These are phyloP conservation scores for Tychaedon coryphoeus DNA, from an alignment of 2,113 vertebrate species.

Conservation along the genomic window DNA sequence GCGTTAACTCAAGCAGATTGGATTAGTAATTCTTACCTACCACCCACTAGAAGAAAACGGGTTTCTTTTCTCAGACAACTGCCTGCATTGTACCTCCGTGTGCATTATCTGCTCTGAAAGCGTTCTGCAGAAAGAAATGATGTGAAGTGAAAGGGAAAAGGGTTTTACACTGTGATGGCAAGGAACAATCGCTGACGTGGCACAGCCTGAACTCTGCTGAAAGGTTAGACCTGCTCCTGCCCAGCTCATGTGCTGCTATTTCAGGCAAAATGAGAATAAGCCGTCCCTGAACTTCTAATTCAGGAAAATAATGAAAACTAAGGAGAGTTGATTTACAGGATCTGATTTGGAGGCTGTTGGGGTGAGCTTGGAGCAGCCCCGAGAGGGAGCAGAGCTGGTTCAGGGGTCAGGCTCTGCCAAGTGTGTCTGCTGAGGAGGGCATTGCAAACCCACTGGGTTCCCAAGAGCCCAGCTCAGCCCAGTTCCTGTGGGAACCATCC, in stretches of 20 bases:
- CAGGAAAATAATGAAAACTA: conserved; percentile 22
- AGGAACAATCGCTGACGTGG: conserved; percentile 45
- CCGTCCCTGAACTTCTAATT: background rate
- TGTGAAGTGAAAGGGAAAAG: conserved; percentile 63
- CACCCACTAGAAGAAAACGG: conserved; percentile 80
- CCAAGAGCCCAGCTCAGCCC: fast-evolving
- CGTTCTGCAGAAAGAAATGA: conserved; percentile 55
- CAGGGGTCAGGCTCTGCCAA: background rate
- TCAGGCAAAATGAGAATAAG: conserved; percentile 11
- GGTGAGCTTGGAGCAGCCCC: background rate
- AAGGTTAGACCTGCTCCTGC: conserved; percentile 46
- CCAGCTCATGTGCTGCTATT: conserved; percentile 24
- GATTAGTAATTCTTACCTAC: conserved; percentile 89
- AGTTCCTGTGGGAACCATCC: background rate
- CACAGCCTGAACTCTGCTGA: conserved; percentile 13
- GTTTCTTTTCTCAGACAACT: conserved; percentile 75
- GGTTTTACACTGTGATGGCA: conserved; percentile 34
- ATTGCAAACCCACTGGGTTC: background rate
- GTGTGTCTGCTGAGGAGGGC: fast-evolving
- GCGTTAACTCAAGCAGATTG: conserved; percentile 88
- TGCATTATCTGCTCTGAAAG: conserved; percentile 70
- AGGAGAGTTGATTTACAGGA: conserved; percentile 6
- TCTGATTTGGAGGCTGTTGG: background rate
- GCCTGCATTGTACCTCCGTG: conserved; percentile 71
- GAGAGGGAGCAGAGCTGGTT: background rate